These are phyloP conservation scores for Fratercula arctica DNA, from an alignment of 2,797 vertebrate genomes.

Conservation along the genomic window DNA sequence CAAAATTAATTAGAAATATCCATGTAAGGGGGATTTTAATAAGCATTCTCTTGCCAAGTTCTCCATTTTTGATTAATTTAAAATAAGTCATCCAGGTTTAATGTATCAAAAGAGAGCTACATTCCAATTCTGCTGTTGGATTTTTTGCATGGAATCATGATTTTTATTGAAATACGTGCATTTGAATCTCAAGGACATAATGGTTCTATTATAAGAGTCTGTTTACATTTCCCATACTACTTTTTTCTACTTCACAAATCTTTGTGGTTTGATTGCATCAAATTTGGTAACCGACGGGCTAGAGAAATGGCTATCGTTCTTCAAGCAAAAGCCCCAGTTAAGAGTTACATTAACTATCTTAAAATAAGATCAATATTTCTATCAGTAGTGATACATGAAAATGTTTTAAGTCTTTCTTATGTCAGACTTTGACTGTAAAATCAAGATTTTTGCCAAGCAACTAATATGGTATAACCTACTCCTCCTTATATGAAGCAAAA, in stretches of 20 bases:
- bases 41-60: constrained; percentile 56
- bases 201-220: not conserved
- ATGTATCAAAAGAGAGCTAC: constrained; percentile 14
- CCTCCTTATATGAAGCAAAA: not conserved
- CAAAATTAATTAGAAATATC: constrained; percentile 47
- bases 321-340: not conserved
- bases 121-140: not conserved
- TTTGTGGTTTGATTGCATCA: not conserved
- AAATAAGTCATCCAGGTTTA: constrained; percentile 15
- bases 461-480: not conserved
- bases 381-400: not conserved
- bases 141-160: constrained; percentile 3
- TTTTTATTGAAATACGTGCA: not conserved
- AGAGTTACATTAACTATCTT: not conserved
- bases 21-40: constrained; percentile 45
- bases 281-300: not conserved
- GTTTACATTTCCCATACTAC: not conserved
- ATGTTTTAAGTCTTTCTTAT: not conserved
- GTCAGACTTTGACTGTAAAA: not conserved
- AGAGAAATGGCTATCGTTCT: not conserved
- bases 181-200: constrained; percentile 1
- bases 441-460: not conserved
- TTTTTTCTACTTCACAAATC: not conserved
- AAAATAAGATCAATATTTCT: not conserved
- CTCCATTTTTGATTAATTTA: constrained; percentile 46